Evolutionary conservation across 2,797 vertebrate genomes (phyloP).

Genomic region (Gambusia yucatana): DNA sequence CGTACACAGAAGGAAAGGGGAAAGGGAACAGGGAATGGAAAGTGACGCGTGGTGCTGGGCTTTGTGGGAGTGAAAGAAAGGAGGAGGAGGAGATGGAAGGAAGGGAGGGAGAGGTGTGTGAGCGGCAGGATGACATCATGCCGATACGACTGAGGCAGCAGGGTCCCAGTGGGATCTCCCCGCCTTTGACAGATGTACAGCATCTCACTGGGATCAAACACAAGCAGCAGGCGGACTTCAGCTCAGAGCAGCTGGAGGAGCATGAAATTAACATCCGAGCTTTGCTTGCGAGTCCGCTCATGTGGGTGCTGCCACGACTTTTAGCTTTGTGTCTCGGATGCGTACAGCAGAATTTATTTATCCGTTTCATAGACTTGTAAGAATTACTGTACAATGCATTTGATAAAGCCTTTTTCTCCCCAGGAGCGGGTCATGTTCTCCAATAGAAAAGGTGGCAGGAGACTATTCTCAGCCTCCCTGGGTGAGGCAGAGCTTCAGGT

Average conservation of each 20-base stretch:
- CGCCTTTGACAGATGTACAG: slow-evolving; percentile 66
- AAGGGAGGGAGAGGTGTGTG: slow-evolving; percentile 17
- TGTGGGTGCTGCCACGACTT: slow-evolving; percentile 28
- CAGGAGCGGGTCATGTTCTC: neutral
- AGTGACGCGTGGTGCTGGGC: slow-evolving; percentile 13
- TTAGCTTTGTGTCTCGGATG: slow-evolving; percentile 2
- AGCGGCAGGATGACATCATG: slow-evolving; percentile 63
- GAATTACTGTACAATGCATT: neutral
- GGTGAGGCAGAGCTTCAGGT: neutral
- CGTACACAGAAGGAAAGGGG: neutral
- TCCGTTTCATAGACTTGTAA: neutral
- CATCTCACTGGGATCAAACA: slow-evolving; percentile 70
- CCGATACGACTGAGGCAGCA: slow-evolving; percentile 47
- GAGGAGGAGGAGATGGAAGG: neutral
- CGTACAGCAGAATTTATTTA: neutral
- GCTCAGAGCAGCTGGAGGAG: slow-evolving; percentile 63
- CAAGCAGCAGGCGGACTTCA: slow-evolving; percentile 61
- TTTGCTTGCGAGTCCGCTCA: slow-evolving; percentile 19
- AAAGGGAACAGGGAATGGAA: neutral
- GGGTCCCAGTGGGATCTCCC: slow-evolving; percentile 63
- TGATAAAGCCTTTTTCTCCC: neutral
- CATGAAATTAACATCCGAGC: slow-evolving; percentile 62
- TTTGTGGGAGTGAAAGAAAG: slow-evolving; percentile 11
- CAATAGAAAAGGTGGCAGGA: neutral
- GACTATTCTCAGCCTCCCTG: neutral